These are phyloP conservation scores for Sprattus sprattus DNA, from an alignment of 2,113 vertebrate species.

Conservation along the genomic window DNA sequence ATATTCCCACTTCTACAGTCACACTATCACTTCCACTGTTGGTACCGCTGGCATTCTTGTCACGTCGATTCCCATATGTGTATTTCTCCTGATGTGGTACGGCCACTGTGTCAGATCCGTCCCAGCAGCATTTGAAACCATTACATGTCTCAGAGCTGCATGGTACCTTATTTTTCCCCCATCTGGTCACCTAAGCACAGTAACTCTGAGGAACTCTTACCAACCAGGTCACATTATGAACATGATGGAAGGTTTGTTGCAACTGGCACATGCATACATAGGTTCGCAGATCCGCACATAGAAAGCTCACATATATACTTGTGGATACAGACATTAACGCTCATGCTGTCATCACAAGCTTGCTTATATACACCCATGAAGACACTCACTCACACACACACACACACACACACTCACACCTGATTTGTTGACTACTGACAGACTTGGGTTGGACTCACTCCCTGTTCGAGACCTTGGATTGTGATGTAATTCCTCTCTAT, in stretches of 20 bases:
- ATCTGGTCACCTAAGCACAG: background rate
- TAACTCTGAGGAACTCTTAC: background rate
- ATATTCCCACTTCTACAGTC: constrained; percentile 38
- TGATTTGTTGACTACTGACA: constrained; percentile 12
- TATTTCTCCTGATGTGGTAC: constrained; percentile 32
- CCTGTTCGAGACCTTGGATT: constrained; percentile 60
- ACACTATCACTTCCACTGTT: constrained; percentile 48
- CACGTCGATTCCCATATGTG: constrained; percentile 43
- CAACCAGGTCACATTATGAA: background rate
- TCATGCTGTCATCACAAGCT: background rate
- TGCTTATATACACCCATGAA: background rate
- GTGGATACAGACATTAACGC: background rate
- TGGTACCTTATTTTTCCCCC: background rate
- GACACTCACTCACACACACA: background rate
- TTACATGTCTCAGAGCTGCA: constrained; percentile 5
- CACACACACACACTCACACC: background rate
- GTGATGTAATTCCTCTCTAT: constrained; percentile 69
- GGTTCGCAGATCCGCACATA: background rate
- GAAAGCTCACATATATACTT: background rate
- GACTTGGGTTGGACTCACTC: constrained; percentile 3
- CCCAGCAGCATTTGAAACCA: constrained; percentile 66
- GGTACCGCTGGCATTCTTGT: constrained; percentile 45
- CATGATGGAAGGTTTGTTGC: background rate
- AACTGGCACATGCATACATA: background rate
- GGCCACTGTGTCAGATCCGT: constrained; percentile 46